Base-by-base conservation (phyloP, 2,113 vertebrate genomes). In the Bos taurus region DNA sequence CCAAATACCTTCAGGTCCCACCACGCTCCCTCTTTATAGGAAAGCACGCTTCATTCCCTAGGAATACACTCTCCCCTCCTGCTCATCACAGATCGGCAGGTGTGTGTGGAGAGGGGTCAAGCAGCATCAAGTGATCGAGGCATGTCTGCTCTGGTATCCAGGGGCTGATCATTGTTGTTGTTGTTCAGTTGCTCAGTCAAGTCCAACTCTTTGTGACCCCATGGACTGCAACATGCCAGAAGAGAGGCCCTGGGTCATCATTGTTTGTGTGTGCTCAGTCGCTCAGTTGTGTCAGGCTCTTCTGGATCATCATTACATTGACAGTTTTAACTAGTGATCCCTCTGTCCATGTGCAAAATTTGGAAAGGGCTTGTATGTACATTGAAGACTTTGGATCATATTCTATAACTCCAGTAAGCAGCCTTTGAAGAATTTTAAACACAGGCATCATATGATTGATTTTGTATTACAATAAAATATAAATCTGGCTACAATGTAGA, bases 391-490 rank as follows among this genome's bases (percentile, higher is more conserved):
- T 82, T 71, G 46, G 1, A 60, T 54, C 95, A 95, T 60, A 71
- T 71, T 90, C 67, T 92, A 52, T 19, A 82, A 30, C 52, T 6
- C 15, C 48, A 59, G 17, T 57, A 85, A 57, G 50, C 11, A n/a
- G 54, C 33, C 46, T 91, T 36, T 52, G 87, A 88, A 81, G 57
- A 93, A 85, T 85, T 85, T 95, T 85, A 77, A 88, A 89, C 40
- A 85, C 11, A 81, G 7, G 11, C 36, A 59, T 86, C 33, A 74
- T 30, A 50, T 86, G 52, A 60, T 25, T 86, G 23, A 96, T 78
- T 95, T 97, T 95, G 25, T 23, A 48, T 88, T 88, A 43, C 28
- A 84, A 92, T 23, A 93, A 93, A 87, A 74, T 83, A 43, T 93
- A 91, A 97, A 81, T 95, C 23, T 74, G 56, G 26, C 50, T 91